phyloP scores from a whole-genome alignment of 2,888 invertebrate species.

The Ferdinandea cuprea region DNA sequence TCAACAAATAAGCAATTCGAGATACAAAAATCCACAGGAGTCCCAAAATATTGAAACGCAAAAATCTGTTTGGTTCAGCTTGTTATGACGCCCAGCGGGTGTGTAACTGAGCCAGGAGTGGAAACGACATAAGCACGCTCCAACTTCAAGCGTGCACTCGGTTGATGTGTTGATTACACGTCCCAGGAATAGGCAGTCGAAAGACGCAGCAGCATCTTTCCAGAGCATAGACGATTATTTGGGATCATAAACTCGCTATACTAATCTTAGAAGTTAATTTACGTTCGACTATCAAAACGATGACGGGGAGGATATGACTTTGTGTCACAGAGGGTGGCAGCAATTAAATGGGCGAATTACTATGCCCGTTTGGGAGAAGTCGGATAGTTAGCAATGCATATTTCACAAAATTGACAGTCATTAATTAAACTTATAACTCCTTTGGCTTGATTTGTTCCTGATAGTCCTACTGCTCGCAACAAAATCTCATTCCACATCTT shows the following conservation, averaged over 20 bases:
- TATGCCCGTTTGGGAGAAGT: no score
- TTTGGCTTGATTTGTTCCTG: no score
- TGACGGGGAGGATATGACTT: neutral
- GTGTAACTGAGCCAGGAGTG: conserved; percentile 7
- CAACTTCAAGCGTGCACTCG: neutral
- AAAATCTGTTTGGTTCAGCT: conserved; percentile 10
- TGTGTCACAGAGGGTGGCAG: neutral
- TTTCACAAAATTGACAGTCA: no score
- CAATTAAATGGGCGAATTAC: neutral
- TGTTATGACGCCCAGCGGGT: conserved; percentile 9
- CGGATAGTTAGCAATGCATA: no score
- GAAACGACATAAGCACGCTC: conserved; percentile 9
- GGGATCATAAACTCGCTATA: no score
- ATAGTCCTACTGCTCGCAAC: no score
- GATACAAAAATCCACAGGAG: conserved; percentile 20
- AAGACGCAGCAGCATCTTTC: neutral
- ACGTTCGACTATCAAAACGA: neutral
- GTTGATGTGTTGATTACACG: conserved; percentile 14
- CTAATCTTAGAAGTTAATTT: neutral
- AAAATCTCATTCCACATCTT: no score
- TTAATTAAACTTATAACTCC: no score
- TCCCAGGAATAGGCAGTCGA: neutral
- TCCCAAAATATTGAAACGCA: conserved; percentile 35
- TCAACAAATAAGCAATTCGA: conserved; percentile 4
- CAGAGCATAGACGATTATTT: neutral